These are phyloP conservation scores for Nomada fabriciana DNA, from an alignment of 2,888 invertebrate genomes.

Conservation along the genomic window DNA sequence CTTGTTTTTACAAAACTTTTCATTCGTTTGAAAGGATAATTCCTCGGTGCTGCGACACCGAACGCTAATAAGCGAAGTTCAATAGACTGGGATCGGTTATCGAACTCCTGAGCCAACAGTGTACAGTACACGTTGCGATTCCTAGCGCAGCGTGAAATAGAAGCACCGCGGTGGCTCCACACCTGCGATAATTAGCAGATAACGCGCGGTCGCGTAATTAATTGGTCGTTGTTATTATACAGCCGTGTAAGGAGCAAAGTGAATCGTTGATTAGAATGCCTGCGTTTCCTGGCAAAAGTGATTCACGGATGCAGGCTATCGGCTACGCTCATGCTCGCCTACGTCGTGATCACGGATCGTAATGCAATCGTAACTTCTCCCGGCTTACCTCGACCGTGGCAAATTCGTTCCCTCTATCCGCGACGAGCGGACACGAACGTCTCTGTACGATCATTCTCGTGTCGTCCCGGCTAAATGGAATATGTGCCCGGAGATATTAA, in stretches of 20 bases:
- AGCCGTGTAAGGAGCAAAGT: neutral
- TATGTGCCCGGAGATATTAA: neutral
- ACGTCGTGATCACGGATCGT: slow-evolving; percentile 62
- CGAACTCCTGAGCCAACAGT: slow-evolving; percentile 26
- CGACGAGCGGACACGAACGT: neutral
- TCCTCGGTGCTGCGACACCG: too few species aligned
- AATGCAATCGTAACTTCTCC: slow-evolving; percentile 63
- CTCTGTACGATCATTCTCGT: neutral
- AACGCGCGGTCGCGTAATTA: slow-evolving; percentile 51
- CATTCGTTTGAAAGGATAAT: too few species aligned
- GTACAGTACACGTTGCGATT: neutral
- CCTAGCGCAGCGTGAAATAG: slow-evolving; percentile 33
- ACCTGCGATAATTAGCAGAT: slow-evolving; percentile 38
- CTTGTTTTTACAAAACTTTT: too few species aligned
- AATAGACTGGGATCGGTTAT: slow-evolving; percentile 37
- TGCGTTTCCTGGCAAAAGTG: slow-evolving; percentile 47
- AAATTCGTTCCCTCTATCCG: slow-evolving; percentile 53
- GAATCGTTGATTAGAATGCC: slow-evolving; percentile 46
- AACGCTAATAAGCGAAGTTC: too few species aligned
- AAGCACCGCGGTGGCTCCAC: slow-evolving; percentile 12
- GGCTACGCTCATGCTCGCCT: slow-evolving; percentile 9
- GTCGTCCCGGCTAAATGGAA: too few species aligned
- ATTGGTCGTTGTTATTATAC: slow-evolving; percentile 24
- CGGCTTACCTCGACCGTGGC: slow-evolving; percentile 60
- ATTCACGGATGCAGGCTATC: slow-evolving; percentile 24